phyloP scores from a whole-genome alignment of 1,140 invertebrate species.

The Drosophila equinoxialis region DNA sequence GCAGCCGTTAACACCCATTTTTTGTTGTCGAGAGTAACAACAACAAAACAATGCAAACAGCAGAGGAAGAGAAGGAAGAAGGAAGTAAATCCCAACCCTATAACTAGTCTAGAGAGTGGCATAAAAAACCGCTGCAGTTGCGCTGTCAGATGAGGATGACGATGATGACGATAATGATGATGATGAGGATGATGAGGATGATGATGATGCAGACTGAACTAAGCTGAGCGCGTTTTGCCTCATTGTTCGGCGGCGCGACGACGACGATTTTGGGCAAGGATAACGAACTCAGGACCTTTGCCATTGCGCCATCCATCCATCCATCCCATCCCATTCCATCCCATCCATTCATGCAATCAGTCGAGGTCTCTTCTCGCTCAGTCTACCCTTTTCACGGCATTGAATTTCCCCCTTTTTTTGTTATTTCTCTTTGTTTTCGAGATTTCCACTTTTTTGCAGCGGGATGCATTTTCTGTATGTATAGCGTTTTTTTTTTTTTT shows the following conservation, averaged over 20 bases:
- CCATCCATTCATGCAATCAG: constrained; percentile 23
- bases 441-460: constrained; percentile 46
- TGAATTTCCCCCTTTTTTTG: constrained; percentile 71
- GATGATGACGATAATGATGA: constrained; percentile 22
- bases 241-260: constrained; percentile 47
- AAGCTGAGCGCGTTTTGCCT: constrained; percentile 36
- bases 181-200: not conserved
- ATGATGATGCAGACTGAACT: constrained; percentile 39
- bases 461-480: constrained; percentile 36
- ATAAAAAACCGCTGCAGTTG: constrained; percentile 60
- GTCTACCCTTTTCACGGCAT: constrained; percentile 78
- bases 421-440: constrained; percentile 62
- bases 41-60: not conserved
- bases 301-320: not conserved
- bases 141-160: constrained; percentile 41
- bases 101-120: constrained; percentile 27
- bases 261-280: constrained; percentile 61
- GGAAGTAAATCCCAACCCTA: constrained; percentile 65
- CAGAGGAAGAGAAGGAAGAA: constrained; percentile 1
- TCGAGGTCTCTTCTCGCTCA: constrained; percentile 20
- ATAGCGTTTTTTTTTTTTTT: constrained; percentile 13
- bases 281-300: constrained; percentile 59
- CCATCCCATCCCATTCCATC: too few relatives aligned
- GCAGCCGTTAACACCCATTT: constrained; percentile 63
- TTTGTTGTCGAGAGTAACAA: constrained; percentile 13